These are phyloP conservation scores for Taphrorychus bicolor DNA, from an alignment of 2,888 invertebrate genomes.

Conservation along the genomic window DNA sequence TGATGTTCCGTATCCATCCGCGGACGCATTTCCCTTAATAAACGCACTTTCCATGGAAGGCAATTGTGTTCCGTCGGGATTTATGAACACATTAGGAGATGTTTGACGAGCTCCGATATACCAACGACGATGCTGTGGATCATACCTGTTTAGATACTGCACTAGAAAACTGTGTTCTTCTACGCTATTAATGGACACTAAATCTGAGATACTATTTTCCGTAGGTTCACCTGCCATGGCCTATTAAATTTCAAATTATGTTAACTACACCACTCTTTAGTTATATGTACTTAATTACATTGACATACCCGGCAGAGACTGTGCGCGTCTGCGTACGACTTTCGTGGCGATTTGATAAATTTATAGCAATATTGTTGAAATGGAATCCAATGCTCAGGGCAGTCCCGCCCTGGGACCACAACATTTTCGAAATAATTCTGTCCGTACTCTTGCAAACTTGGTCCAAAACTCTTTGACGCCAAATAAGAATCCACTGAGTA, in stretches of 20 bases:
- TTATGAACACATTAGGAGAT: constrained; percentile 78
- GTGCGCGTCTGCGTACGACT: constrained; percentile 80
- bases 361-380: constrained; percentile 85
- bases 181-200: constrained; percentile 78
- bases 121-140: constrained; percentile 88
- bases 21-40: constrained; percentile 69
- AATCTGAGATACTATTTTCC: constrained; percentile 64
- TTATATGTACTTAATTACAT: too few relatives aligned
- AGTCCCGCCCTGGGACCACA: constrained; percentile 57
- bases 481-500: background rate
- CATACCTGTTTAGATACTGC: constrained; percentile 74
- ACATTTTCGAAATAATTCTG: background rate
- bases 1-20: constrained; percentile 24
- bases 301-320: constrained; percentile 72
- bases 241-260: constrained; percentile 52
- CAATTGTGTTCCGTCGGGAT: constrained; percentile 84
- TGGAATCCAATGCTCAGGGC: constrained; percentile 89
- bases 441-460: background rate
- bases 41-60: constrained; percentile 81
- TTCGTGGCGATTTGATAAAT: constrained; percentile 87
- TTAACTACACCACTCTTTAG: background rate
- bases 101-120: constrained; percentile 83
- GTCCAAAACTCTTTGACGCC: background rate
- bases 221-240: constrained; percentile 63
- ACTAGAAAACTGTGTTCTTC: constrained; percentile 90